Percentiles rank a stretch among this genome's conserved stretches.
Evolutionary conservation across 2,797 vertebrate genomes (phyloP).

Genomic region (Heliangelus exortis): DNA sequence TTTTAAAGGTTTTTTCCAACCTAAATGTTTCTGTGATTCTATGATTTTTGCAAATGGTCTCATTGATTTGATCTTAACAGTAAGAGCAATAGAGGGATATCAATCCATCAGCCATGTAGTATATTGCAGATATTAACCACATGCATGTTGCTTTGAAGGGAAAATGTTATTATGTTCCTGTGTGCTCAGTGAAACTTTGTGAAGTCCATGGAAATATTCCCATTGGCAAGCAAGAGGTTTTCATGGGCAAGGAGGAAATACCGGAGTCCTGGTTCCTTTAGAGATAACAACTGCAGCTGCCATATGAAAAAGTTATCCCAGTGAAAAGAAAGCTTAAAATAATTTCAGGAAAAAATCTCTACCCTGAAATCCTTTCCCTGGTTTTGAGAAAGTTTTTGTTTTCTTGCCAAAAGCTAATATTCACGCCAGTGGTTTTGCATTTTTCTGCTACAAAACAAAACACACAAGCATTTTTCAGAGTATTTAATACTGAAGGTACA

Average conservation of each 20-base stretch:
- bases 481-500: not conserved
- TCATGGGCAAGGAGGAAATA: not conserved
- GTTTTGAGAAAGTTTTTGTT: not conserved
- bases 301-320: constrained; percentile 5
- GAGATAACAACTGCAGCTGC: not conserved
- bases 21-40: too few relatives aligned
- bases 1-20: too few relatives aligned
- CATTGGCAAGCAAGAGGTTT: not conserved
- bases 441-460: not conserved
- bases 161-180: not conserved
- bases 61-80: constrained; percentile 44
- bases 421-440: not conserved
- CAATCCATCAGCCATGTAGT: not conserved
- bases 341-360: not conserved
- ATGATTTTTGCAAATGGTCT: not conserved
- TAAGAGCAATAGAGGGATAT: not conserved
- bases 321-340: constrained; percentile 26
- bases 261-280: not conserved
- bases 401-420: not conserved
- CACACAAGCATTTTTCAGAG: not conserved
- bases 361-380: not conserved
- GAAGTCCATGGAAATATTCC: not conserved
- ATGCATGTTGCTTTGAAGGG: not conserved
- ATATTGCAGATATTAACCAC: not conserved
- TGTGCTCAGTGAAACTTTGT: not conserved